phyloP scores from a whole-genome alignment of 1,140 invertebrate genomes.

The Paraescarpia echinospica region DNA sequence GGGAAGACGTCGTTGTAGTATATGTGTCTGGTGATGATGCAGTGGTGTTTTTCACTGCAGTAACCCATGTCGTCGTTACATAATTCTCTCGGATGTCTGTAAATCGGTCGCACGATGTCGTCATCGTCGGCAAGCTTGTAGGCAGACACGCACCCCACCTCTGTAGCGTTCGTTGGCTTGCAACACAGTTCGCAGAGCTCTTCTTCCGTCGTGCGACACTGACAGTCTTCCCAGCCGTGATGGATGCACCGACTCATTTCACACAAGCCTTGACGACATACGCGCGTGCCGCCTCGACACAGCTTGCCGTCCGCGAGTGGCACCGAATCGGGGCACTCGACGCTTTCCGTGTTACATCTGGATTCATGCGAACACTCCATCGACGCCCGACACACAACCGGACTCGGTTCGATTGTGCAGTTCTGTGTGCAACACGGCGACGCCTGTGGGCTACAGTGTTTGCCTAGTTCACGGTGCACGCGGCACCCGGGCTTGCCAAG shows the following conservation, averaged over 20 bases:
- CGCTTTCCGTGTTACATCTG: not conserved
- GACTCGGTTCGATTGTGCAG: not conserved
- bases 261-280: not conserved
- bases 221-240: not conserved
- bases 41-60: not conserved
- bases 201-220: not conserved
- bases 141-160: not conserved
- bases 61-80: conserved; percentile 23
- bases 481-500: conserved; percentile 7
- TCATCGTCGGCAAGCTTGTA: not conserved
- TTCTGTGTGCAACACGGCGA: not conserved
- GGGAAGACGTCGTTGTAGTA: not conserved
- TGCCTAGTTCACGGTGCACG: conserved; percentile 1
- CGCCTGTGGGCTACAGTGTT: not conserved
- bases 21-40: not conserved
- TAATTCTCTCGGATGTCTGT: conserved; percentile 26
- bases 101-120: not conserved
- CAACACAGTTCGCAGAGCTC: not conserved
- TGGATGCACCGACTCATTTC: not conserved
- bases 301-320: not conserved
- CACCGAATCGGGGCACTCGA: not conserved
- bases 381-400: conserved; percentile 25
- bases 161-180: not conserved
- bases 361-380: conserved; percentile 19
- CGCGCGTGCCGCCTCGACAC: not conserved